Base-by-base conservation (phyloP, 2,888 invertebrate genomes). In the Minunthozetes semirufus region DNA sequence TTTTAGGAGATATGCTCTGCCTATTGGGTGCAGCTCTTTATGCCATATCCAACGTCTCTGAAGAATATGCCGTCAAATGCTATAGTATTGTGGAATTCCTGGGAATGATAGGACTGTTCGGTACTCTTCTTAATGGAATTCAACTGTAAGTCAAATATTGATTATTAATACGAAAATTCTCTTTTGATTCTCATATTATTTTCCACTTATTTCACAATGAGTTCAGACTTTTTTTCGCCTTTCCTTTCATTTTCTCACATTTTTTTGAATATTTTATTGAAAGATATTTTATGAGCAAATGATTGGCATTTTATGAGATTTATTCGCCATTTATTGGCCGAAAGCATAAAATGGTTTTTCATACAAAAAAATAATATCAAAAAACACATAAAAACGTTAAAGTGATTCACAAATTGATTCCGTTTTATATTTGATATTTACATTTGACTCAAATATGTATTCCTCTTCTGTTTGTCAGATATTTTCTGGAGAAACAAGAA, bases 1-100 rank as follows among this genome's bases (percentile, higher is more conserved):
- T 91, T 17, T 88, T 92, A 4, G 93, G 93, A 3, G 93, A 93
- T 82, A 88, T 92, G 87, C 84, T 93, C 27, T 90, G 91, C 80
- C 85, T 92, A 11, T 88, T 87, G 11, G 92, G 91, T 4, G 91
- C 92, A 0, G 86, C 90, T 0, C 84, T 92, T 6, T 92, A 90
- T 81, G 92, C 91, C 1, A 85, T 90, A 63, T 89, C 90, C 25
- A 92, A 92, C 79, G 90, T 93, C 0, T 83, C 83, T 0, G 90
- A 93, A 85, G 93, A 93, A 83, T 88, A 90, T 83, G 88, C 90
- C 78, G 89, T 93, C n/a, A 89, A 89, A 81, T 88, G 87, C 15
- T 88, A 89, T 79, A 88, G 89, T 77, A 88, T 89, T 78, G 87
- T 90, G 61, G 92, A 93, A 82, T 93, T 91, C 81, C 85, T 93